These are phyloP conservation scores for Leguminivora glycinivorella DNA, from an alignment of 1,140 invertebrate species.

Conservation along the genomic window DNA sequence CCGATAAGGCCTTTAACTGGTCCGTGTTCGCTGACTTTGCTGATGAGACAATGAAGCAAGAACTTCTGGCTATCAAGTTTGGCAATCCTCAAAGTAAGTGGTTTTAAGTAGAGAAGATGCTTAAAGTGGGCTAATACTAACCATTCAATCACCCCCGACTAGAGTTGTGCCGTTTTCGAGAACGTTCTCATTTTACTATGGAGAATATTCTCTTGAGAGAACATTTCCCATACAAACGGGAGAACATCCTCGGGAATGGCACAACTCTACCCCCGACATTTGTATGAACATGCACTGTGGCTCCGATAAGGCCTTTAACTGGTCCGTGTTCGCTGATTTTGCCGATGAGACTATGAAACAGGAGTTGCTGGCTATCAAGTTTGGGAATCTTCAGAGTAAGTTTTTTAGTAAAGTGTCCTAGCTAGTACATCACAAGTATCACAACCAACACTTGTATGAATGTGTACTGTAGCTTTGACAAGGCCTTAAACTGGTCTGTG, in stretches of 20 bases:
- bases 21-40: slow-evolving; percentile 91
- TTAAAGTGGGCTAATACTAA: not conserved
- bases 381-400: slow-evolving; percentile 91
- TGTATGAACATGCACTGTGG: too few relatives aligned
- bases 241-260: too few relatives aligned
- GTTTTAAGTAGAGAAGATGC: slow-evolving; percentile 54
- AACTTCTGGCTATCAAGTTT: slow-evolving; percentile 91
- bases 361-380: slow-evolving; percentile 90
- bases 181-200: too few relatives aligned
- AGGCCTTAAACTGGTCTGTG: too few relatives aligned
- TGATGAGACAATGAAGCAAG: slow-evolving; percentile 87
- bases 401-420: slow-evolving; percentile 36
- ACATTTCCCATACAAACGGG: too few relatives aligned
- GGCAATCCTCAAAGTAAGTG: slow-evolving; percentile 89
- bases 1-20: slow-evolving; percentile 91
- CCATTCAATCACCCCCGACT: too few relatives aligned
- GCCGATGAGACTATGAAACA: slow-evolving; percentile 88
- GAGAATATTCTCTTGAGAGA: too few relatives aligned
- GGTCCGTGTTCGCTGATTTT: slow-evolving; percentile 90
- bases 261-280: too few relatives aligned
- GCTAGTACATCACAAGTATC: too few relatives aligned
- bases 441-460: too few relatives aligned
- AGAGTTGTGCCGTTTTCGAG: too few relatives aligned
- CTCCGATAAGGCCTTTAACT: slow-evolving; percentile 84
- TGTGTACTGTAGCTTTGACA: too few relatives aligned